Percentiles rank a stretch among this genome's conserved stretches.
These are phyloP conservation scores for Troilus luridus DNA, from an alignment of 2,888 invertebrate species.

Conservation along the genomic window DNA sequence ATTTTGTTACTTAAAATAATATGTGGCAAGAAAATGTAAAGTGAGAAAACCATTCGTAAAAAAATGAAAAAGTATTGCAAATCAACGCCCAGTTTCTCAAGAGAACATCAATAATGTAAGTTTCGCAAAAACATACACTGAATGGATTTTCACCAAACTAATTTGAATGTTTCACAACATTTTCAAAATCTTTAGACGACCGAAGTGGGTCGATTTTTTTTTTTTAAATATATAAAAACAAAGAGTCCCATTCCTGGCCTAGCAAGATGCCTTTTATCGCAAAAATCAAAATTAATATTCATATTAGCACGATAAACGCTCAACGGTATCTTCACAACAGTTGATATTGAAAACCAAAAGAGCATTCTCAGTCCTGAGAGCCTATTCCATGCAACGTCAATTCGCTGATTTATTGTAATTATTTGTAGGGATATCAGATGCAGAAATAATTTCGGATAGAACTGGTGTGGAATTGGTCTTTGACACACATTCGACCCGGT, in stretches of 20 bases:
- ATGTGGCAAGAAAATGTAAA: no score
- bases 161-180: constrained; percentile 1
- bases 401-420: neutral
- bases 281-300: neutral
- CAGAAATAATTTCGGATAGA: constrained; percentile 6
- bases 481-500: neutral
- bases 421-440: neutral
- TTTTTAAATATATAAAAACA: neutral
- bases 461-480: neutral
- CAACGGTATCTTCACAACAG: neutral
- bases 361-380: neutral
- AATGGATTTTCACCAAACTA: neutral
- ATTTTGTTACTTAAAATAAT: no score
- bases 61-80: no score
- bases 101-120: neutral
- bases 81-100: no score
- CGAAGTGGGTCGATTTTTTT: neutral
- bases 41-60: no score
- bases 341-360: neutral
- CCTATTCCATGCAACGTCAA: neutral
- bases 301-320: neutral
- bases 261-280: neutral
- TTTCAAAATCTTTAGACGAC: neutral
- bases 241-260: neutral
- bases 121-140: neutral